These are phyloP conservation scores for Eurystomus gularis DNA, from an alignment of 2,113 vertebrate genomes.

Conservation along the genomic window DNA sequence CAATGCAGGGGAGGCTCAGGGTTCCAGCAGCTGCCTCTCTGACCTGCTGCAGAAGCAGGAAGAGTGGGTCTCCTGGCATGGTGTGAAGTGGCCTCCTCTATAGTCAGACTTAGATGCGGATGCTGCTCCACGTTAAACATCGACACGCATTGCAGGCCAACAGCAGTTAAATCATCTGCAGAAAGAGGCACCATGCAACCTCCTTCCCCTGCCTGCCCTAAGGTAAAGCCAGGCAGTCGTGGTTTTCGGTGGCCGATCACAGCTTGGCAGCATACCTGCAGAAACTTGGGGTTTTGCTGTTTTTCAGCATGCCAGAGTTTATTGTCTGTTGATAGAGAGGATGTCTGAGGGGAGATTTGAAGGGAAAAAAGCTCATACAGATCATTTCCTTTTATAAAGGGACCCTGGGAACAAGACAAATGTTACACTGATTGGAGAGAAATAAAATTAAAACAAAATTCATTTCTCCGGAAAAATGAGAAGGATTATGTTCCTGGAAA, in stretches of 20 bases:
- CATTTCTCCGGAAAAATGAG: not conserved
- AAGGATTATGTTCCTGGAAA: not conserved
- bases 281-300: not conserved
- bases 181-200: accelerated
- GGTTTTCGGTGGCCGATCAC: not conserved
- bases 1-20: not conserved
- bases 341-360: not conserved
- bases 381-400: not conserved
- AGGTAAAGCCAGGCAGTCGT: not conserved
- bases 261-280: not conserved
- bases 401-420: not conserved
- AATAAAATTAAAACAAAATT: not conserved
- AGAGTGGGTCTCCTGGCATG: not conserved
- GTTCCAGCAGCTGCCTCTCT: not conserved
- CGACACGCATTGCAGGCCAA: accelerated
- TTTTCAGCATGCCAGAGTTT: not conserved
- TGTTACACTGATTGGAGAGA: not conserved
- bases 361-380: not conserved
- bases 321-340: not conserved
- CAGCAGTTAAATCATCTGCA: not conserved
- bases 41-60: not conserved
- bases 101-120: not conserved
- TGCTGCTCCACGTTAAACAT: not conserved
- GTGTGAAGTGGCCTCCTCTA: not conserved
- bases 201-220: accelerated